Conservation (phyloP, 2,113 vertebrate species). For the Falco punctatus region DNA sequence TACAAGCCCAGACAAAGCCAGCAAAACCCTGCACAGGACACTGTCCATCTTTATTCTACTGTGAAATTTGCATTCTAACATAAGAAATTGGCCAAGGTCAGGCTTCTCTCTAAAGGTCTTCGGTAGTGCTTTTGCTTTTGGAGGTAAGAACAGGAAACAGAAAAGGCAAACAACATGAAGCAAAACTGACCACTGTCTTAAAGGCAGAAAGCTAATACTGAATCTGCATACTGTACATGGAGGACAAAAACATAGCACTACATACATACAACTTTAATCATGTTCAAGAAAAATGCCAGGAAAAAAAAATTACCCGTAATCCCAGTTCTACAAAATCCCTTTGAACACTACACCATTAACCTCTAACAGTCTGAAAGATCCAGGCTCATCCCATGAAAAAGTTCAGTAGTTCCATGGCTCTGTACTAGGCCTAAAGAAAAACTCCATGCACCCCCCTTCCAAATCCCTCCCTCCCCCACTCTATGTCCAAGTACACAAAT, state of each 20-base stretch:
- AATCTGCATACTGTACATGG: neutral
- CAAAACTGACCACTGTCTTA: neutral
- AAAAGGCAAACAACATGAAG: neutral
- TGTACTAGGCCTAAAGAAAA: neutral
- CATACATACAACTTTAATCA: fast-evolving
- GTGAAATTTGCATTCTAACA: neutral
- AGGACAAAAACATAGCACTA: neutral
- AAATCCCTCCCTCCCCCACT: neutral
- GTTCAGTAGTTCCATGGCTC: neutral
- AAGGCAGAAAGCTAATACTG: neutral
- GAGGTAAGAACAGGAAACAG: neutral
- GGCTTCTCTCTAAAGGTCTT: neutral
- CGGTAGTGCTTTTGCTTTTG: neutral
- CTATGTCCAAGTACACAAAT: neutral
- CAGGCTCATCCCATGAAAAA: neutral
- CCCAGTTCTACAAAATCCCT: neutral
- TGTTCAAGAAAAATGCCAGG: neutral
- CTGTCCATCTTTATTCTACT: neutral
- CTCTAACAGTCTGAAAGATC: neutral
- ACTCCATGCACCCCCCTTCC: fast-evolving
- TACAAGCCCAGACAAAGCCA: neutral
- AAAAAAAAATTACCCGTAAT: neutral
- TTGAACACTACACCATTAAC: neutral
- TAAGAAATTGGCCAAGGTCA: neutral
- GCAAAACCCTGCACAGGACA: neutral